A percentile compares a stretch with the other conserved stretches of the same genome.
These are phyloP conservation scores for Lasiommata megera DNA, from an alignment of 2,888 invertebrate genomes.

Conservation along the genomic window DNA sequence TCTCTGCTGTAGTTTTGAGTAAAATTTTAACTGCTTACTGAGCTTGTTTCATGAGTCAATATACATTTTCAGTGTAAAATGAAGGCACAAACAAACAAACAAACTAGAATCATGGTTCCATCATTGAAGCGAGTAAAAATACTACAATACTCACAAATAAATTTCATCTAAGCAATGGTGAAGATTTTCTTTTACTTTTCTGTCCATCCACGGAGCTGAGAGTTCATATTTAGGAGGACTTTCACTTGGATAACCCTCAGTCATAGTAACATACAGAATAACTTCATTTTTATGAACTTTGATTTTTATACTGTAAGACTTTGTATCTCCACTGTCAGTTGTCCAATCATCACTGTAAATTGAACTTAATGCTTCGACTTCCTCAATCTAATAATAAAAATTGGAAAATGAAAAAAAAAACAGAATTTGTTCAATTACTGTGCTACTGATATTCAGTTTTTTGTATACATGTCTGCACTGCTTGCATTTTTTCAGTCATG, in stretches of 20 bases:
- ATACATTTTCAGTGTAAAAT: no score
- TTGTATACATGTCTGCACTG: no score
- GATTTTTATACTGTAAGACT: conserved; percentile 83
- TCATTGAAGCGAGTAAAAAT: no score
- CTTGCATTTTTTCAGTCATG: no score
- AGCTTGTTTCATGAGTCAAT: no score
- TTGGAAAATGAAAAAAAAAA: background rate
- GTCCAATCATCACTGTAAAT: conserved; percentile 88
- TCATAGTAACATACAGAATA: conserved; percentile 83
- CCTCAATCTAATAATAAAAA: conserved; percentile 75
- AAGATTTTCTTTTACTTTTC: conserved; percentile 80
- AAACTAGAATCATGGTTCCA: no score
- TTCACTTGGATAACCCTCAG: conserved; percentile 83
- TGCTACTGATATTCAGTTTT: no score
- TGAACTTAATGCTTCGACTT: conserved; percentile 86
- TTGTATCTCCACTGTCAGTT: conserved; percentile 77
- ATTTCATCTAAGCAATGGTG: conserved; percentile 81
- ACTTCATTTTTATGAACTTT: conserved; percentile 73
- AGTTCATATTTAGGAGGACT: conserved; percentile 86
- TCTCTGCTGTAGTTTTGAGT: no score
- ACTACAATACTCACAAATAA: conserved; percentile 81
- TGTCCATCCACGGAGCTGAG: conserved; percentile 86
- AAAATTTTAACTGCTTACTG: no score
- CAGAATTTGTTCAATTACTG: no score
- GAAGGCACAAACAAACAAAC: no score